Conservation (phyloP, 2,113 vertebrate species). For the Ailurus styani region DNA sequence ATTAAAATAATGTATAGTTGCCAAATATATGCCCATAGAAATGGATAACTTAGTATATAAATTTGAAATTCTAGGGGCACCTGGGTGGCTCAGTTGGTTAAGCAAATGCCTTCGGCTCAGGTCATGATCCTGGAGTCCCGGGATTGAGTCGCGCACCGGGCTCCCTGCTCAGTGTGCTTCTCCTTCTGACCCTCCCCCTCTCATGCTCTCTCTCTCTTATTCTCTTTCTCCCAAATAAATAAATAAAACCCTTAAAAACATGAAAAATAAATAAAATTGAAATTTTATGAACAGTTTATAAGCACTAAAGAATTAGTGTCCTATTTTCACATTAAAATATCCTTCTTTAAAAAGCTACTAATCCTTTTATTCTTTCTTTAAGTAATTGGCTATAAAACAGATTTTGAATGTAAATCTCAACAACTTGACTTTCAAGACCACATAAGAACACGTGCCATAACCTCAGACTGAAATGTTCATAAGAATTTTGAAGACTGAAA, state of each 20-base stretch:
- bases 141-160: too few relatives aligned
- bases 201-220: too few relatives aligned
- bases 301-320: neutral
- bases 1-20: constrained; percentile 22
- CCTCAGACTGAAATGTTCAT: constrained; percentile 14
- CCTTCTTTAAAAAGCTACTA: neutral
- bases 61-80: neutral
- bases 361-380: neutral
- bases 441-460: neutral
- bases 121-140: too few relatives aligned
- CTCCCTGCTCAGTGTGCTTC: too few relatives aligned
- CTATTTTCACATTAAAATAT: constrained; percentile 28
- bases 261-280: neutral
- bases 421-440: neutral
- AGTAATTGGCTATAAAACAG: neutral
- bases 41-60: neutral
- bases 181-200: too few relatives aligned
- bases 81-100: too few relatives aligned
- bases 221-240: too few relatives aligned
- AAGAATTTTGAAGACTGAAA: constrained; percentile 41
- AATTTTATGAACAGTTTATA: constrained; percentile 7
- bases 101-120: too few relatives aligned
- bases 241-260: too few relatives aligned
- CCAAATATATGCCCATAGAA: neutral
- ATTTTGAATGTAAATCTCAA: constrained; percentile 44